Base-by-base conservation (phyloP, 2,888 invertebrate genomes). In the Drosophila gaucha region DNA sequence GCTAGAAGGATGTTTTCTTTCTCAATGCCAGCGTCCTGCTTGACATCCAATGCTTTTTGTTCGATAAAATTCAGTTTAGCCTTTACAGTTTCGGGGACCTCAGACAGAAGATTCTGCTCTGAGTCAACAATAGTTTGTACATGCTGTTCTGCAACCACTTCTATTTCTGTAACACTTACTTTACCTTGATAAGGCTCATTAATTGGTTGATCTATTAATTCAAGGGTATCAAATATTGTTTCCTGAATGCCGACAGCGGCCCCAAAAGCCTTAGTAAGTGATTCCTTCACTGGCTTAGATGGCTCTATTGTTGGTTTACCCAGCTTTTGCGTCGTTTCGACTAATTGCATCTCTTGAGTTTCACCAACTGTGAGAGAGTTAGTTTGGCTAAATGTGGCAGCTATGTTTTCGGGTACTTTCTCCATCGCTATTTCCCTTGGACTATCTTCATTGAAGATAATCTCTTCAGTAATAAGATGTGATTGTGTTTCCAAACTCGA, bases 101-200 rank as follows among this genome's bases (percentile, higher is more conserved):
- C 63, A 8, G 70, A 12, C 2, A 47, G 5, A 8, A 87, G 55
- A 8, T 64, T 31, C 16, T 71, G 91, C 91, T 96, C 96, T 77
- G 94, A 94, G 79, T 97, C 96, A 68, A 95, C 95, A 14, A 94
- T 88, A 18, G 93, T 80, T 3, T 94, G 93, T 77, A 94, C 92
- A 9, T 93, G 93, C 30, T 96, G 90, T 80, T 94, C 93, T 88
- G 93, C 92, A 6, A 95, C 94, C 60, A 93, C 93, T 80, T 94
- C 94, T 3, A 92, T 67, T 3, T 70, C 91, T 60, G 92, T 87
- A 67, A 93, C 93, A 51, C 94, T 93, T 0, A 94, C 89, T 78
- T 93, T 89, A 66, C 93, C 93, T 30, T 92, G 93, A 56, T 93
- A 92, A 1, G 89, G 80, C 0, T 62, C 44, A 2, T 72, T 75